Conservation (phyloP, 2,888 invertebrate genomes). For the Globia sparganii region DNA sequence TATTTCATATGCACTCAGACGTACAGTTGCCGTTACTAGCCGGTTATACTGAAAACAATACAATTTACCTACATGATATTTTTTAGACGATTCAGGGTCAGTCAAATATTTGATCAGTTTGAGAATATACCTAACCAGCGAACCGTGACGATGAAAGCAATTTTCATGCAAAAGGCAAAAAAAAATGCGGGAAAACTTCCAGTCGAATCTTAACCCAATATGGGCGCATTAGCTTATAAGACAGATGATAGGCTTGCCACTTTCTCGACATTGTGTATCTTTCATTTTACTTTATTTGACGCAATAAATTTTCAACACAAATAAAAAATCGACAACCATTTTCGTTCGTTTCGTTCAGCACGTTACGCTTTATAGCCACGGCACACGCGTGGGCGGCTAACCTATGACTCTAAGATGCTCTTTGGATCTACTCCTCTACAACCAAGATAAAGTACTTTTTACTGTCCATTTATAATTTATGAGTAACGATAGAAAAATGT, state of each 20-base stretch:
- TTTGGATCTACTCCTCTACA: slow-evolving; percentile 39
- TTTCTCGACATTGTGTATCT: neutral
- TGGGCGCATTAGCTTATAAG: neutral
- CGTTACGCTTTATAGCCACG: slow-evolving; percentile 47
- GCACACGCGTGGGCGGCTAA: slow-evolving; percentile 68
- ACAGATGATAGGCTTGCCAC: neutral
- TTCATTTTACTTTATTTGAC: slow-evolving; percentile 13
- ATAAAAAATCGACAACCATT: slow-evolving; percentile 6
- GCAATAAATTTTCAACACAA: slow-evolving; percentile 23
- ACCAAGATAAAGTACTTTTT: slow-evolving; percentile 49
- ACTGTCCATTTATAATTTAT: slow-evolving; percentile 41
- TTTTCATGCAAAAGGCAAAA: neutral
- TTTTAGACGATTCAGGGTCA: neutral
- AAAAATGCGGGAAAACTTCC: neutral
- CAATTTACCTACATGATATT: neutral
- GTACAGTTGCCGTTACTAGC: too few relatives aligned
- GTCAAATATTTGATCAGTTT: neutral
- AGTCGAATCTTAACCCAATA: too few relatives aligned
- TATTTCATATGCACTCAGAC: neutral
- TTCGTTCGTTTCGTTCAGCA: slow-evolving; percentile 12
- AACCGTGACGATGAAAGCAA: neutral
- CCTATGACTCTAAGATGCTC: slow-evolving; percentile 62
- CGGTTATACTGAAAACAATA: neutral
- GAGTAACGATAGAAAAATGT: slow-evolving; percentile 40
- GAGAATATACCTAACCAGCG: neutral